A percentile compares a stretch with the other conserved stretches of the same genome.
These are phyloP conservation scores for Ophion obscuratus DNA, from an alignment of 2,888 invertebrate genomes.

Conservation along the genomic window DNA sequence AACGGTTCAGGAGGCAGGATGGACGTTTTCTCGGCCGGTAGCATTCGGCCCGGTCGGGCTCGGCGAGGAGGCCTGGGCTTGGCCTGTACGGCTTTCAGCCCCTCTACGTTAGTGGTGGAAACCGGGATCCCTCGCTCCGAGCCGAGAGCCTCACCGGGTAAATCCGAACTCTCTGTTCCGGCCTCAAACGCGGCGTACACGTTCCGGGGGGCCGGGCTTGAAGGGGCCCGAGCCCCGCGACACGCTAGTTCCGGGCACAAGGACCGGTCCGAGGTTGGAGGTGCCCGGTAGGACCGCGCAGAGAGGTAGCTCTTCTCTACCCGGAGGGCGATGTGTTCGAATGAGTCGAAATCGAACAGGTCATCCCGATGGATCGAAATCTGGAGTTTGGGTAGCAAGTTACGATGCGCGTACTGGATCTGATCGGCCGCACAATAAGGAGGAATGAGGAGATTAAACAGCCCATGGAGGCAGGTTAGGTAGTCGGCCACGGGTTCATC, in stretches of 20 bases:
- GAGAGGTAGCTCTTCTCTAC: neutral
- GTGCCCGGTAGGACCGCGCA: neutral
- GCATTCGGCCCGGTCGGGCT: too few relatives aligned
- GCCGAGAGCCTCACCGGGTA: too few relatives aligned
- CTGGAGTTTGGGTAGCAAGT: too few relatives aligned
- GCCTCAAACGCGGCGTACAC: neutral
- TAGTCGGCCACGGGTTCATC: conserved; percentile 24
- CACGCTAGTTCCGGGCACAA: conserved; percentile 18
- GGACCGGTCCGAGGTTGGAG: neutral
- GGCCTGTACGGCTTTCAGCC: neutral
- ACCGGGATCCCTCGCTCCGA: neutral
- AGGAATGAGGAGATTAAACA: neutral
- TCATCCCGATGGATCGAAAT: neutral
- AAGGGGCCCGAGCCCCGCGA: neutral
- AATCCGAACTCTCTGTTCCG: neutral
- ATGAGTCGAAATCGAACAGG: neutral
- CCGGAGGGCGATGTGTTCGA: neutral
- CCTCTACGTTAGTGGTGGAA: too few relatives aligned
- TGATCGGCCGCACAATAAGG: too few relatives aligned
- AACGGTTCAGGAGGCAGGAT: neutral
- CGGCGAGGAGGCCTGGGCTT: neutral
- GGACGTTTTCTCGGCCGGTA: neutral
- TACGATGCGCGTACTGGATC: too few relatives aligned
- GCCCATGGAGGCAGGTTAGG: conserved; percentile 1
- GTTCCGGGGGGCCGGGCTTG: neutral